Base-by-base conservation (phyloP, 2,113 vertebrate species). In the Galemys pyrenaicus region DNA sequence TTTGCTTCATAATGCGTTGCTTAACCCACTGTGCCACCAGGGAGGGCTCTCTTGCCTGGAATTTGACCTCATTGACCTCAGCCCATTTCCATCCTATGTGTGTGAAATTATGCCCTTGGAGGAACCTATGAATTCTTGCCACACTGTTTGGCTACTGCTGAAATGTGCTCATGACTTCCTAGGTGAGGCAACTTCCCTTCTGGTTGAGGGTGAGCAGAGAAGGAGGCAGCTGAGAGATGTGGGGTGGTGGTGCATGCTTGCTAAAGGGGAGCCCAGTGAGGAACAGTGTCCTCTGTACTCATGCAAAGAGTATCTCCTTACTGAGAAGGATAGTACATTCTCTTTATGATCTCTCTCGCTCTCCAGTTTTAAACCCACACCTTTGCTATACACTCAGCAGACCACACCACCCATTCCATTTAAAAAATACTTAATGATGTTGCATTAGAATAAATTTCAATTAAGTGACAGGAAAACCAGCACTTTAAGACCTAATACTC, bases 401-500 rank as follows among this genome's bases (percentile, higher is more conserved):
- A 58, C 65, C 75, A 64, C 46, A 51, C 67, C 26, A 10, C 6
- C 65, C 24, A 26, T 87, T 64, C 37, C 22, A 44, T 94, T 87
- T 68, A 56, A 56, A 30, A 84, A 75, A 89, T 75, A 51, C 24
- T 79, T 68, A 28, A 62, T 58, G 65, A 92, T 82, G 84, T 51
- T 37, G 2, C 64, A 39, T 87, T 79, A 83, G 54, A 87, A 74
- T 75, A 92, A 41, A 37, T 89, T 84, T 87, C 39, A 90, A 65
- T 87, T 79, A 84, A 94, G 51, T 20, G 39, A 64, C 44, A 84
- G 62, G n/a, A 82, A 90, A 90, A 87, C 87, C 32, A 82, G 32
- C 81, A 64, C 49, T 51, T 88, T 83, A 84, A 39, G 71, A 75
- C 1, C 0, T 28, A 90, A 90, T 44, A 54, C 9, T n/a, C 54